phyloP scores from a whole-genome alignment of 2,113 vertebrate species.

The Riparia riparia region DNA sequence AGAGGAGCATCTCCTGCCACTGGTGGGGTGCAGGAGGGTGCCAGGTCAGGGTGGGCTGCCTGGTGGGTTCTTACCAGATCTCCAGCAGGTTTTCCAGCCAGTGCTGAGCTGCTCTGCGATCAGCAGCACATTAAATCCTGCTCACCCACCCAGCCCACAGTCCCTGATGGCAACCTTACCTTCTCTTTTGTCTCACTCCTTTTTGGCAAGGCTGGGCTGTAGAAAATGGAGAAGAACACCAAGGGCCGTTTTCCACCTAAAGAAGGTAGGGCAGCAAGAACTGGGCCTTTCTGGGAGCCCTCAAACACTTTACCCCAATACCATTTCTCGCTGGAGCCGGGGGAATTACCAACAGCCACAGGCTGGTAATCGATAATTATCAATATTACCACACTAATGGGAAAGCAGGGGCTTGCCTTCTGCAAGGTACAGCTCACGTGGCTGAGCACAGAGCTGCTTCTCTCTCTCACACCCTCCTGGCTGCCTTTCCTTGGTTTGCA shows the following conservation, averaged over 20 bases:
- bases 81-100: neutral
- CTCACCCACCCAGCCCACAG: neutral
- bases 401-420: neutral
- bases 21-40: neutral
- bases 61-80: rapidly evolving
- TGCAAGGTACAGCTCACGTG: neutral
- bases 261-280: neutral
- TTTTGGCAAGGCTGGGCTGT: neutral
- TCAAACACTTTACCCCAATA: neutral
- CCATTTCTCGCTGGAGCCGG: neutral
- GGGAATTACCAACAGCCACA: neutral
- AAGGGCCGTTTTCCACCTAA: neutral
- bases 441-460: neutral
- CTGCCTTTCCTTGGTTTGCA: neutral
- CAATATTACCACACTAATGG: neutral
- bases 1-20: neutral
- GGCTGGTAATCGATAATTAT: neutral
- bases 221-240: neutral
- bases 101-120: neutral
- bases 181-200: neutral
- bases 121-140: neutral
- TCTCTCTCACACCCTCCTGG: neutral
- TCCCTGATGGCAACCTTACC: rapidly evolving
- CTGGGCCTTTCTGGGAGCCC: neutral
- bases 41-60: neutral